A percentile compares a stretch with the other conserved stretches of the same genome.
Conservation (phyloP, 30 jellyfish, hydroid and myxozoan genomes). For the Chironex yamaguchii region DNA sequence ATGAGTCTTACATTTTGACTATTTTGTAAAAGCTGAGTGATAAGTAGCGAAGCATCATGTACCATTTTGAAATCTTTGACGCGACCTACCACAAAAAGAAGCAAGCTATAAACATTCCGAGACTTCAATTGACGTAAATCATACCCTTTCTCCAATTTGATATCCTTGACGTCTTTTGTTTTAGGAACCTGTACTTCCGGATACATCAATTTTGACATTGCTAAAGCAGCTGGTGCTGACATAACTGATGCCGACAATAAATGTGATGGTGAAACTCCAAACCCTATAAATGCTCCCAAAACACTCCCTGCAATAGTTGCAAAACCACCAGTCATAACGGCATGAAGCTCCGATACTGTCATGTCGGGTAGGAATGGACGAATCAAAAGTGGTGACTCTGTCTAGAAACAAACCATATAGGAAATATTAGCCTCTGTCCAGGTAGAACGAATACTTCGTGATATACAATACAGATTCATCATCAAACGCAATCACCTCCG, state of each 20-base stretch:
- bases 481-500: too few species aligned
- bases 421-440: not conserved
- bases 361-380: conserved; percentile 87
- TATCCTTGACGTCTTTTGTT: conserved; percentile 58
- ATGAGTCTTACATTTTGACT: too few species aligned
- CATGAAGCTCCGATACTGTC: conserved; percentile 87
- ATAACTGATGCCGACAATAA: conserved; percentile 91
- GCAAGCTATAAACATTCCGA: too few species aligned
- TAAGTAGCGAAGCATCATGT: too few species aligned
- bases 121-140: too few species aligned
- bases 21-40: too few species aligned
- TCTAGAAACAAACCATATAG: conserved; percentile 29
- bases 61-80: too few species aligned
- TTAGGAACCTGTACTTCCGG: conserved; percentile 85
- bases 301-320: conserved; percentile 98
- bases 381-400: conserved; percentile 92
- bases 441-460: too few species aligned
- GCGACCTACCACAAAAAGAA: too few species aligned
- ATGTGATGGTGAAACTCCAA: conserved; percentile 93
- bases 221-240: conserved; percentile 99
- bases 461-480: too few species aligned
- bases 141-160: conserved; percentile 72
- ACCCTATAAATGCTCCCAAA: conserved; percentile 79
- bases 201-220: conserved; percentile 89
- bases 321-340: conserved; percentile 96